Conservation (phyloP, 2,888 invertebrate genomes). For the Ennomos quercinarius region DNA sequence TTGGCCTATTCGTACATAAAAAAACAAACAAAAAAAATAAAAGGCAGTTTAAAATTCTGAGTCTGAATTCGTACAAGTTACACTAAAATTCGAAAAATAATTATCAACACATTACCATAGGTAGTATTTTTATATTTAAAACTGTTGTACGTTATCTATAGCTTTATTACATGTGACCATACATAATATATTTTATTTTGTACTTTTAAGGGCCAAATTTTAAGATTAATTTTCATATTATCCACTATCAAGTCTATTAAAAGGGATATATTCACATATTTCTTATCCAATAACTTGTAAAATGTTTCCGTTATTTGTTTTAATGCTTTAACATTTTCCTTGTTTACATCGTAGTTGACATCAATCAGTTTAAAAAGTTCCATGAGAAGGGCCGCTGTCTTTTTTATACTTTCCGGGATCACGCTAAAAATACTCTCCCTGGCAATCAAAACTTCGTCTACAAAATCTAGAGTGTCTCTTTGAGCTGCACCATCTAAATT, state of each 20-base stretch:
- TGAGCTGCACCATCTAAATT: conserved; percentile 44
- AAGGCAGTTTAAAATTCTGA: too few relatives aligned
- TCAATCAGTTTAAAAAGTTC: conserved; percentile 52
- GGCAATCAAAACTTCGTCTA: conserved; percentile 59
- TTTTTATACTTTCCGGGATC: conserved; percentile 45
- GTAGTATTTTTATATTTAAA: conserved; percentile 4
- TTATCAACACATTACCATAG: too few relatives aligned
- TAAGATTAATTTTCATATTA: conserved; percentile 56
- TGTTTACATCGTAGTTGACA: conserved; percentile 50
- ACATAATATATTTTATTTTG: conserved; percentile 50
- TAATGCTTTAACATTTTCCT: conserved; percentile 46
- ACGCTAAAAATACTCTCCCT: conserved; percentile 43
- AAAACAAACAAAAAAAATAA: too few relatives aligned
- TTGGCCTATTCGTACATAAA: too few relatives aligned
- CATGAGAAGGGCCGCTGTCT: conserved; percentile 42
- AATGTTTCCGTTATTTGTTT: conserved; percentile 48
- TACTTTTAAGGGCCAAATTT: conserved; percentile 52
- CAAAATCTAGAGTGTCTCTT: conserved; percentile 57
- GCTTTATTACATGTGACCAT: conserved; percentile 49
- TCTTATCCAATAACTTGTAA: conserved; percentile 36
- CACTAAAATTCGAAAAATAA: too few relatives aligned
- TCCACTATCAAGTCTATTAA: conserved; percentile 48
- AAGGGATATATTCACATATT: not conserved
- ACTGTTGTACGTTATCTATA: not conserved
- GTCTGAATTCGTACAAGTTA: too few relatives aligned